phyloP scores from a whole-genome alignment of 2,888 invertebrate species.

The Archips crataeganus region DNA sequence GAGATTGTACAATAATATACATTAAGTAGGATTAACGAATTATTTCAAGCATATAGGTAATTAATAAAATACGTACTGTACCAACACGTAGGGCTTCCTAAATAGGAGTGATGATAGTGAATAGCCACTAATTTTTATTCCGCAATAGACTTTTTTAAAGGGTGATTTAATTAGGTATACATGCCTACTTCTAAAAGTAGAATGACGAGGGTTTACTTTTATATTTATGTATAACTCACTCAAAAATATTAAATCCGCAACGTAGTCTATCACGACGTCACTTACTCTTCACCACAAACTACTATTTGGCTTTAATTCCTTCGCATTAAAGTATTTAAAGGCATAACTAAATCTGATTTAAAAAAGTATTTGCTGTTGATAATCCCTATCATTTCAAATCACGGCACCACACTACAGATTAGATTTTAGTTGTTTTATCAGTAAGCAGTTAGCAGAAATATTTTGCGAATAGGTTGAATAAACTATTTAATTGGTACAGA shows the following conservation, averaged over 20 bases:
- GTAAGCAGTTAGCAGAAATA: not conserved
- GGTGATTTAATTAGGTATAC: too few species aligned
- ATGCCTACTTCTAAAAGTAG: too few species aligned
- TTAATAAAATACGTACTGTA: too few species aligned
- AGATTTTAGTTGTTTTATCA: constrained; percentile 4
- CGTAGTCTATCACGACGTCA: not conserved
- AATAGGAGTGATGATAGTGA: too few species aligned
- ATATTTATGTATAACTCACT: not conserved
- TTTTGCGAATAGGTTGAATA: not conserved
- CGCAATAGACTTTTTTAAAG: too few species aligned
- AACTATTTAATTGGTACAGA: not conserved
- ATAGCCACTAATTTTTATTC: too few species aligned
- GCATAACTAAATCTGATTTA: not conserved
- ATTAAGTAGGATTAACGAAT: too few species aligned
- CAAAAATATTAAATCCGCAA: not conserved
- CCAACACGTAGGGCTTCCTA: too few species aligned
- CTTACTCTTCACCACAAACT: not conserved
- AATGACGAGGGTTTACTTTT: too few species aligned
- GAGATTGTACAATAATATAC: too few species aligned
- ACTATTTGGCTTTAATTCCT: not conserved
- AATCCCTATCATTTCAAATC: constrained; percentile 4
- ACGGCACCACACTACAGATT: constrained; percentile 6
- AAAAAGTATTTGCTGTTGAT: not conserved
- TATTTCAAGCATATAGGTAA: too few species aligned
- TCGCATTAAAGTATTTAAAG: not conserved